These are phyloP conservation scores for Odontamblyopus lacepedii DNA, from an alignment of 2,797 vertebrate species.

Conservation along the genomic window DNA sequence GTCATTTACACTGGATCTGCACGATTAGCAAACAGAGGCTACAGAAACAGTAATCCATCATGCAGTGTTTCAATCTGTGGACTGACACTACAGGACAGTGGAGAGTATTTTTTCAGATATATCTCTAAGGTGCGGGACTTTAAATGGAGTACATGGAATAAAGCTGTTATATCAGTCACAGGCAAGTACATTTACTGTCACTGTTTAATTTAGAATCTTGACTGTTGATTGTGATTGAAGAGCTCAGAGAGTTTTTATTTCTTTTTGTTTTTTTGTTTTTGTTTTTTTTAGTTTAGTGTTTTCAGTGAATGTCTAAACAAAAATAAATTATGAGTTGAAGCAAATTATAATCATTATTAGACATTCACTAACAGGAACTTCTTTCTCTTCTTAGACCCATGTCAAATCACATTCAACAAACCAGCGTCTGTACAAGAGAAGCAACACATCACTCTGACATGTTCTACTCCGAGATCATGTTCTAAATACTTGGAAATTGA, in stretches of 20 bases:
- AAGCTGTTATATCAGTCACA: constrained; percentile 26
- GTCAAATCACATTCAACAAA: constrained; percentile 49
- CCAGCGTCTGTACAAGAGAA: background rate
- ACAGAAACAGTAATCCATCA: fast-evolving
- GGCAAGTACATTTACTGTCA: constrained; percentile 43
- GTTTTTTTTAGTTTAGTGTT: too few species aligned
- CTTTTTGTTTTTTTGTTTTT: too few species aligned
- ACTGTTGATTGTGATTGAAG: background rate
- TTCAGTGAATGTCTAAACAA: too few species aligned
- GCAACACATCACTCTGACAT: background rate
- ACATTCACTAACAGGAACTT: too few species aligned
- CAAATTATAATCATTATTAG: too few species aligned
- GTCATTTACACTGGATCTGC: constrained; percentile 10
- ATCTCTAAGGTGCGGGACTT: fast-evolving
- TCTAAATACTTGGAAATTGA: background rate
- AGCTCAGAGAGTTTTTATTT: background rate
- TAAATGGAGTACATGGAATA: constrained; percentile 15
- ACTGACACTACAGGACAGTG: background rate
- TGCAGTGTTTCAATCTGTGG: constrained; percentile 28
- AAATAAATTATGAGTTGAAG: too few species aligned
- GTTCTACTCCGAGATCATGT: constrained; percentile 55
- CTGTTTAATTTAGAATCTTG: constrained; percentile 30
- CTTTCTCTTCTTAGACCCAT: constrained; percentile 58
- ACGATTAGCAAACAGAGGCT: background rate
- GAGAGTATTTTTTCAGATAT: constrained; percentile 5